Conservation (phyloP, 1,140 invertebrate genomes). For the Euura saliciscinereae region DNA sequence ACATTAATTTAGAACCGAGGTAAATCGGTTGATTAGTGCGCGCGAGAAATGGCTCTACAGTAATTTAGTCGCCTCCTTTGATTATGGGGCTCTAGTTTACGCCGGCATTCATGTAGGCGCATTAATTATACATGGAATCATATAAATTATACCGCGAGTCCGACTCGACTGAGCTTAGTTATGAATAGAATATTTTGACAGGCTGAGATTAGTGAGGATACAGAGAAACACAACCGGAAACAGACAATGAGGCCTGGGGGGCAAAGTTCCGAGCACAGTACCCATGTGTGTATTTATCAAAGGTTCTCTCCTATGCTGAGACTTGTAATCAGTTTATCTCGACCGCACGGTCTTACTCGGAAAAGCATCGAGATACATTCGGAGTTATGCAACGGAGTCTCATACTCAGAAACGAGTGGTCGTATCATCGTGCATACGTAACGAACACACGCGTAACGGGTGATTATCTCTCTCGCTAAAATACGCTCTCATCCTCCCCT, state of each 20-base stretch:
- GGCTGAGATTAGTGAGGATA: not conserved
- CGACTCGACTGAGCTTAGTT: not conserved
- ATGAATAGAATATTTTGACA: not conserved
- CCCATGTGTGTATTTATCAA: not conserved
- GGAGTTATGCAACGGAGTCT: no score
- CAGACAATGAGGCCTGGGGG: not conserved
- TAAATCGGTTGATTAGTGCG: no score
- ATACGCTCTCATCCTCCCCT: no score
- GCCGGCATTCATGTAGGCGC: not conserved
- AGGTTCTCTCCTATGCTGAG: not conserved
- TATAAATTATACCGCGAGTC: not conserved
- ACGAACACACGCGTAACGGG: no score
- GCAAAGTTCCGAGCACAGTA: not conserved
- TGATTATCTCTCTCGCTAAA: no score
- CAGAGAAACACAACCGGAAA: not conserved
- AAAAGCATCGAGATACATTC: no score
- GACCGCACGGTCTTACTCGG: no score
- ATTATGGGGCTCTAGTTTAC: not conserved
- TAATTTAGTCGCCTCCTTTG: not conserved
- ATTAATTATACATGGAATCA: not conserved
- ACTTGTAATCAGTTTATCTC: no score
- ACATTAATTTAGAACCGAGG: no score
- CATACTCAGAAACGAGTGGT: no score
- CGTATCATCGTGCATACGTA: no score
- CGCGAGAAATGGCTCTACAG: no score